Evolutionary conservation across 2,888 invertebrate genomes (phyloP), one percentile per base, ranked within the genome.

Genomic region (Tetramorium bicarinatum): DNA sequence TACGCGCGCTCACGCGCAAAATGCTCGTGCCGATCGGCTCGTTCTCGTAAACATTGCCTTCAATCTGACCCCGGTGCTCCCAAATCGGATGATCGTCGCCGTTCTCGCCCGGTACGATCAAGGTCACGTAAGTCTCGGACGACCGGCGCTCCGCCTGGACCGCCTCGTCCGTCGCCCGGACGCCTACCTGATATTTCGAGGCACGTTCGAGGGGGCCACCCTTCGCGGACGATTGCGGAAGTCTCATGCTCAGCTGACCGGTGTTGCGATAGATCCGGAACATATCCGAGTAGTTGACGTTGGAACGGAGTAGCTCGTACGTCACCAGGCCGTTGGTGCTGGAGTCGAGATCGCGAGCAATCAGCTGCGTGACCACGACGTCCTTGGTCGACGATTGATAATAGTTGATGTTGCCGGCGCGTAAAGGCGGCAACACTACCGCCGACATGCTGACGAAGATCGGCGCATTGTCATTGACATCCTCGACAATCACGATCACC

Each of bases 381-480:
- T 96, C 96, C 87, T 96, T 96, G 11, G 96, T 96, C 49, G 95
- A 95, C 87, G 95, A 95, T 64, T 92, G 88, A 64, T 89, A 66
- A 41, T 61, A n/a, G 18, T 59, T 44, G 13, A 52, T 13, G n/a
- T n/a, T 61, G 38, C 47, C 34, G 38, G 62, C 7, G 18, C 93
- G 93, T 7, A 81, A 77, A 13, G 86, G 93, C 44, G 95, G 94
- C 21, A 96, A 95, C 71, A 98, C 96, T 0, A 98, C 98, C 0
- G 98, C 98, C 91, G 98, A 98, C 98, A 98, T 98, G 67, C 98
- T 98, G 2, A 98, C 97, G 94, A 99, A 99, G 29, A 97, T 96
- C 0, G 99, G 99, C 8, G 98, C 97, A 94, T 99, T 98, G 94
- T 99, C 99, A 94, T 99, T 99, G 85, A 98, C 97, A 94, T 99